Conservation (phyloP, 2,888 invertebrate species). For the Pyralis farinalis region DNA sequence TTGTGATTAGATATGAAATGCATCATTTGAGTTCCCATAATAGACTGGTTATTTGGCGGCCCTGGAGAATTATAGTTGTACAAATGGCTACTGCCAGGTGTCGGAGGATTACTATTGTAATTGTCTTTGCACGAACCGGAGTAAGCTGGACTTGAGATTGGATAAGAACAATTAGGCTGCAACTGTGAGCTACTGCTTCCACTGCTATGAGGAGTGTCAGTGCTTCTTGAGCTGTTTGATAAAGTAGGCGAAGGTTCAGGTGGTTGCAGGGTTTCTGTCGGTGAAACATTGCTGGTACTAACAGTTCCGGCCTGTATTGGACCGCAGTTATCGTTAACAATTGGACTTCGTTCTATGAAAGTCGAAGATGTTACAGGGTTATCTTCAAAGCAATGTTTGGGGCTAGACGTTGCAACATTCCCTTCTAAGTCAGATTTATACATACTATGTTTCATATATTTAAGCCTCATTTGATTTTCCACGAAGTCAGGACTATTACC, state of each 20-base stretch:
- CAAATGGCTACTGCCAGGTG: slow-evolving; percentile 50
- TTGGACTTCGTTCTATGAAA: slow-evolving; percentile 81
- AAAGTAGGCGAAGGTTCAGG: slow-evolving; percentile 83
- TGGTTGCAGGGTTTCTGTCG: slow-evolving; percentile 75
- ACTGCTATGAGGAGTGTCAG: slow-evolving; percentile 70
- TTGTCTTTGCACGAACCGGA: slow-evolving; percentile 60
- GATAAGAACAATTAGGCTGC: slow-evolving; percentile 57
- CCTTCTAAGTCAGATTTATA: slow-evolving; percentile 73
- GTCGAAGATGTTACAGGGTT: slow-evolving; percentile 87
- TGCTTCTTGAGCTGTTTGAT: slow-evolving; percentile 74
- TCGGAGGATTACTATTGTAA: slow-evolving; percentile 57
- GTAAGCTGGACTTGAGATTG: slow-evolving; percentile 74
- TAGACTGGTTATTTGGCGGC: slow-evolving; percentile 48
- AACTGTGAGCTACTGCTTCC: slow-evolving; percentile 52
- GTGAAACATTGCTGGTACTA: slow-evolving; percentile 90
- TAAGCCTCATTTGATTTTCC: slow-evolving; percentile 58
- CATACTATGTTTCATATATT: slow-evolving; percentile 61
- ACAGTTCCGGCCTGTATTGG: slow-evolving; percentile 93
- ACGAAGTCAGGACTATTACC: slow-evolving; percentile 56
- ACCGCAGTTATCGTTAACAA: slow-evolving; percentile 82
- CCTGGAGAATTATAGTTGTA: slow-evolving; percentile 66
- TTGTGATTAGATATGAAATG: slow-evolving; percentile 76
- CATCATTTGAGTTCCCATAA: slow-evolving; percentile 70
- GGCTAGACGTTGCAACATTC: slow-evolving; percentile 75
- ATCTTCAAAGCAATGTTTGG: slow-evolving; percentile 74